Evolutionary conservation across 2,888 invertebrate genomes (phyloP), one percentile per base, ranked within the genome.

Genomic region (Phyto melanocephala): DNA sequence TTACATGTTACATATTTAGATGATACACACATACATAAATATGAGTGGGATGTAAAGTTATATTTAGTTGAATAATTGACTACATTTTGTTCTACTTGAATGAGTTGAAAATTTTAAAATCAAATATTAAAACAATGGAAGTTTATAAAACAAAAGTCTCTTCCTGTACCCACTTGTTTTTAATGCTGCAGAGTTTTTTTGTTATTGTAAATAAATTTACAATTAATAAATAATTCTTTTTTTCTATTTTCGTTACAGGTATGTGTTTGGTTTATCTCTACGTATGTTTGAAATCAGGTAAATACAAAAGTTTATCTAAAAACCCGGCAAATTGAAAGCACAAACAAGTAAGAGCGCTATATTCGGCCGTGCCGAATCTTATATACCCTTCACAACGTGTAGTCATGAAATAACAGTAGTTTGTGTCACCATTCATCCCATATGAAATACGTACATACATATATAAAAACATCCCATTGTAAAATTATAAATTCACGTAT

Each of bases 181-280:
- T 45, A 28, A 47, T 35, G 15, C 11, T 20, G 20, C 6, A 20
- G 2, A 20, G 4, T 50, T 22, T 1, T 40, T n/a, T 24, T 6
- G 3, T 22, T 15, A 47, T 58, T 42, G 15, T n/a, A 28, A 52
- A 28, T 17, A 40, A 56, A 37, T 6, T 62, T 52, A 13, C 62
- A 28, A 71, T 60, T 52, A 20, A 62, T 37, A 15, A n/a, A n/a
- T n/a, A n/a, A n/a, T n/a, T n/a, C n/a, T n/a, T 56, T 17, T 17
- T 22, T 70, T 52, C 8, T 50, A 22, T 24, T 60, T 68, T 76
- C 8, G 50, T 70, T 80, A 3, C 75, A 75, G 68, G 75, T 76
- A 80, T 15, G 75, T 62, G 40, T 37, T 10, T 10, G n/a, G 47
- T 40, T 58, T 65, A 2, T 5, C 1, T 50, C 10, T 52, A 8